Base-by-base conservation (phyloP, 2,113 vertebrate genomes). In the Dasyornis broadbenti region DNA sequence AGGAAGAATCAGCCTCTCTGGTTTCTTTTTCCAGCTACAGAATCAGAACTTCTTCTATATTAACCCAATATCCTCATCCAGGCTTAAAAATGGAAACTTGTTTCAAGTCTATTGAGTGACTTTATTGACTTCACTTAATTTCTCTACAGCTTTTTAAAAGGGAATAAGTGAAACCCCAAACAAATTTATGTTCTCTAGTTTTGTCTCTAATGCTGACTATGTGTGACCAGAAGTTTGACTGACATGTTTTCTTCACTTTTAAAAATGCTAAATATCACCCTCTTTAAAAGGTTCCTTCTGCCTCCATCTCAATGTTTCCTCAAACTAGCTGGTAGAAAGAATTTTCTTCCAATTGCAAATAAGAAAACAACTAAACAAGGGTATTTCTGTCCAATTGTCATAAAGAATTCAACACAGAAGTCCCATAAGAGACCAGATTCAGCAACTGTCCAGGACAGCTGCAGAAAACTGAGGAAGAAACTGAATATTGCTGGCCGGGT, bases 361-460 rank as follows among this genome's bases (percentile, higher is more conserved):
- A 63, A 33, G 21, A 47, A 89, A 85, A 72, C 42, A 90, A 64
- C 28, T 57, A 47, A 94, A 90, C 50, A 76, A 89, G 44, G 18
- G 26, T 42, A 28, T 76, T 83, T 75, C 47, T 90, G 50, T 91
- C 35, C 45, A 53, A 17, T 89, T 84, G 56, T 95, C 79, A 90
- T 77, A 91, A 90, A 92, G 20, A 7, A 52, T 76, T 84, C 65
- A 82, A 45, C 23, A 66, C 65, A 69, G 19, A 86, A 91, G 54
- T 92, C 77, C 68, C 81, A 19, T 12, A 27, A 57, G 88, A 84
- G 86, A 82, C 33, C 37, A 84, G 40, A 77, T 71, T 12, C 47
- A 95, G 54, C 39, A 91, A 72, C 61, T 83, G 44, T 89, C 79
- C 86, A 96, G 68, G 54, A 84, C 72, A 96, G 84, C 95, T 95